Base-by-base conservation (phyloP, 2,113 vertebrate species). In the Alexandromys fortis region DNA sequence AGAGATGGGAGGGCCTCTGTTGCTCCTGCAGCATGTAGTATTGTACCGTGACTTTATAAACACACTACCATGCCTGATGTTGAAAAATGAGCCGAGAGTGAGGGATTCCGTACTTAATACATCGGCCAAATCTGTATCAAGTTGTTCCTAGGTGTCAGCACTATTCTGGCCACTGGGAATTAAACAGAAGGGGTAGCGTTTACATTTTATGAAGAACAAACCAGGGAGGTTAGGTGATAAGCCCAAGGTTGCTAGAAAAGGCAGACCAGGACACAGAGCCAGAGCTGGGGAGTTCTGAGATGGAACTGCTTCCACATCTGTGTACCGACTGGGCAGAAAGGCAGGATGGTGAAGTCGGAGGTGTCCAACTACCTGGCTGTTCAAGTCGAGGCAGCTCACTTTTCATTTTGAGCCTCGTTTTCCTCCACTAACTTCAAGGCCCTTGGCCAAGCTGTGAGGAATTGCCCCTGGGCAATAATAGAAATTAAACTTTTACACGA, bases 41-140 rank as follows among this genome's bases (percentile, higher is more conserved):
- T 68, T 28, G 7, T 5, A 22, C 4, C 0, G 42, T n/a, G 16
- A 24, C 45, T 14, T 49, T 17, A 1, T 21, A 0, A 63, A 65
- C 0, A 4, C 3, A 5, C 0, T 2, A 7, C 33, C 83, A 26
- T 6, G 35, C 19, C 9, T 4, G 68, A 12, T 28, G 0, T 28
- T 77, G 33, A 35, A 0, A 33, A 86, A 17, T 3, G 38, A 95
- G 67, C 77, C 8, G 35, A 65, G 38, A 93, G 10, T 8, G 45
- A 38, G n/a, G 22, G 72, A 72, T 38, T 63, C 63, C 1, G 16
- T 35, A 9, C 0, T 35, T 75, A 47, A 1, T 38, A 58, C 61
- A n/a, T 5, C 28, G 0, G 17, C 72, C 86, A 76, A 61, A 83
- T 17, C 21, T 1, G 7, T 35, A 33, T 0, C 2, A 16, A 72